A percentile compares a stretch with the other conserved stretches of the same genome.
Evolutionary conservation across 2,888 invertebrate species (phyloP).

Genomic region (Papilio demoleus): DNA sequence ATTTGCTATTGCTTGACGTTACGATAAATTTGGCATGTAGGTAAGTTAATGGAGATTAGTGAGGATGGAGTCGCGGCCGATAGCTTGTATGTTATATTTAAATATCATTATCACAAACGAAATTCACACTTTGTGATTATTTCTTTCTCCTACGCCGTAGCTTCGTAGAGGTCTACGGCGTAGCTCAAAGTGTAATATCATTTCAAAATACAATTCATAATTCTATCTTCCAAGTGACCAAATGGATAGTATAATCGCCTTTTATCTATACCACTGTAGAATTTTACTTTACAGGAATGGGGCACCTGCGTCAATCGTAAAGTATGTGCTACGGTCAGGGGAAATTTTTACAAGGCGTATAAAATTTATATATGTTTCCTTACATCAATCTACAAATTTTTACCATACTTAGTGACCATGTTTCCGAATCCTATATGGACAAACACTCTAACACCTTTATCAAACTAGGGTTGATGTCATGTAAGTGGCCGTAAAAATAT

Average conservation of each 20-base stretch:
- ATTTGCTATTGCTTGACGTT: no score
- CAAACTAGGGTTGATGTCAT: no score
- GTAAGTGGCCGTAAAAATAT: no score
- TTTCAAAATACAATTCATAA: not conserved
- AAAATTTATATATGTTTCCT: conserved; percentile 14
- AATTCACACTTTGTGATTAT: not conserved
- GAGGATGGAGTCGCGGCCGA: no score
- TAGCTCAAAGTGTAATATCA: not conserved
- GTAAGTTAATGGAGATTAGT: no score
- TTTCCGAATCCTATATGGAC: no score
- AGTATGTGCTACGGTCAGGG: conserved; percentile 6
- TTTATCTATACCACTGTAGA: not conserved
- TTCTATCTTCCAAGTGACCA: not conserved
- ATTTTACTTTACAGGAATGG: conserved; percentile 16
- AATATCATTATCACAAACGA: no score
- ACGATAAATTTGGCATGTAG: no score
- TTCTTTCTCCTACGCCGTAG: not conserved
- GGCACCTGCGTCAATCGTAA: conserved; percentile 28
- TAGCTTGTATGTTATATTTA: not conserved
- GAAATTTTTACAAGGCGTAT: conserved; percentile 21
- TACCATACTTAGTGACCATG: no score
- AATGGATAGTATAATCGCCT: not conserved
- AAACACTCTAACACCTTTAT: no score
- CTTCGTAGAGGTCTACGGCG: not conserved
- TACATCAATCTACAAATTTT: no score